phyloP scores from a whole-genome alignment of 2,113 vertebrate species.

The Semnopithecus entellus region DNA sequence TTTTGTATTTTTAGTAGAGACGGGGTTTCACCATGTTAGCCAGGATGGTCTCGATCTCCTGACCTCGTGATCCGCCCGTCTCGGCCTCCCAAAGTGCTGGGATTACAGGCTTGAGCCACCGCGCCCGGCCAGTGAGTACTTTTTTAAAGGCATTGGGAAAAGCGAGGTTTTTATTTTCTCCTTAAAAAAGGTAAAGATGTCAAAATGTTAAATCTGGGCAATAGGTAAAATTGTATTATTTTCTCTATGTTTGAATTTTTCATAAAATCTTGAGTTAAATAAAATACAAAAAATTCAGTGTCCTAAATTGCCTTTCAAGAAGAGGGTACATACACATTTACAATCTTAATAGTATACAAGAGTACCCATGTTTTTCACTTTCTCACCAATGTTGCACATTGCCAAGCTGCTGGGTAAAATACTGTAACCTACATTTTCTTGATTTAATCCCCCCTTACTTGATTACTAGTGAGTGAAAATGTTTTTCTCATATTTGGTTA shows the following conservation, averaged over 20 bases:
- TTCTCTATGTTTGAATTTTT: constrained; percentile 17
- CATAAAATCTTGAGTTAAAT: background rate
- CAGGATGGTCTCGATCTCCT: too few species aligned
- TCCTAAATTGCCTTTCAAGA: constrained; percentile 12
- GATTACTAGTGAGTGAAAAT: background rate
- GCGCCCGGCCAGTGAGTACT: background rate
- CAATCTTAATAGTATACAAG: background rate
- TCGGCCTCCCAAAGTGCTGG: too few species aligned
- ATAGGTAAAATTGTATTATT: background rate
- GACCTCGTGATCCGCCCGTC: too few species aligned
- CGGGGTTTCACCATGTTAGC: too few species aligned
- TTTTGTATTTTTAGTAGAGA: too few species aligned
- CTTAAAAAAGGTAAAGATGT: background rate
- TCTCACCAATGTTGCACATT: background rate
- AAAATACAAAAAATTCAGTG: background rate
- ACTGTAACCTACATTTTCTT: background rate
- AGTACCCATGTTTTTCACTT: background rate
- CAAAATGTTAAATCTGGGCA: background rate
- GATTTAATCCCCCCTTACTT: background rate
- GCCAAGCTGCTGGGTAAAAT: background rate
- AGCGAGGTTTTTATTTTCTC: background rate
- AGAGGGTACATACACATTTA: background rate
- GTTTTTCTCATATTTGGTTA: background rate
- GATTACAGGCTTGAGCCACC: too few species aligned
- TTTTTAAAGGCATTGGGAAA: background rate